These are phyloP conservation scores for Mungos mungo DNA, from an alignment of 2,113 vertebrate species.

Conservation along the genomic window DNA sequence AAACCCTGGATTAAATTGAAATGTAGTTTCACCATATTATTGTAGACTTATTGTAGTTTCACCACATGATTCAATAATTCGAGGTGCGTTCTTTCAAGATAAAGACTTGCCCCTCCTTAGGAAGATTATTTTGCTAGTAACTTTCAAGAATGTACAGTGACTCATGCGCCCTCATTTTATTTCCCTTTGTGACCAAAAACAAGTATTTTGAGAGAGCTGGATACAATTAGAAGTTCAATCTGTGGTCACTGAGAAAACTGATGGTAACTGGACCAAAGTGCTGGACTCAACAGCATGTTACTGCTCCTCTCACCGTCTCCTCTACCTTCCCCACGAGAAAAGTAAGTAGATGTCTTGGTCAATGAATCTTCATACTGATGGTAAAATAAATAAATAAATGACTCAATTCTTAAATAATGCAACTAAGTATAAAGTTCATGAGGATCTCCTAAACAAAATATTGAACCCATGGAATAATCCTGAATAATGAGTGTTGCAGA, in stretches of 20 bases:
- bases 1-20: neutral
- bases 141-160: conserved; percentile 61
- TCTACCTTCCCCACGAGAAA: neutral
- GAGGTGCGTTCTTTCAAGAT: conserved; percentile 8
- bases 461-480: neutral
- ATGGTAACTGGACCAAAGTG: conserved; percentile 3
- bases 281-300: neutral
- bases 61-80: neutral
- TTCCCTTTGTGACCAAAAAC: conserved; percentile 56
- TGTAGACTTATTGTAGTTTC: neutral
- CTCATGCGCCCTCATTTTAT: conserved; percentile 51
- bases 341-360: neutral
- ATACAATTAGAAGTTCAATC: conserved; percentile 59
- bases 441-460: conserved; percentile 28
- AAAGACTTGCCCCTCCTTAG: neutral
- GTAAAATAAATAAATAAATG: neutral
- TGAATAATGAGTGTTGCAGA: neutral
- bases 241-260: conserved; percentile 54
- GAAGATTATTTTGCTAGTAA: conserved; percentile 58
- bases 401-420: neutral
- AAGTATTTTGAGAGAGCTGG: conserved; percentile 61
- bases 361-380: neutral
- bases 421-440: neutral
- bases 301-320: neutral
- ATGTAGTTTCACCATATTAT: neutral